Percentiles rank a stretch among this genome's conserved stretches.
Conservation (phyloP, 2,113 vertebrate species). For the Lagopus muta region DNA sequence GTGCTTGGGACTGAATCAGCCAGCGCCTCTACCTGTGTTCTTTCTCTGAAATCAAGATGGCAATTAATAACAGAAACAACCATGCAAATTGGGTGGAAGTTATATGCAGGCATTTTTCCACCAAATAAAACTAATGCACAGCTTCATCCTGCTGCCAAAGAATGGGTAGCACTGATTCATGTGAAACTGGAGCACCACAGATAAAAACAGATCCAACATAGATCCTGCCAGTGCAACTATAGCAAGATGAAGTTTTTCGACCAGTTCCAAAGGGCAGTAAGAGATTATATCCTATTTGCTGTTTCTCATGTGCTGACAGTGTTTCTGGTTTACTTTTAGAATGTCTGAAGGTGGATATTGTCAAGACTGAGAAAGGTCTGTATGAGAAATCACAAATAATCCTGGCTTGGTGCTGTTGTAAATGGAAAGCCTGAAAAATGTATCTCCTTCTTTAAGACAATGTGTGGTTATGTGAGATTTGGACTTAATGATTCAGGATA, state of each 20-base stretch:
- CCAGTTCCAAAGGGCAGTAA: background rate
- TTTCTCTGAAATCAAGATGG: background rate
- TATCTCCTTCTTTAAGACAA: background rate
- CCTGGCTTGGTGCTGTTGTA: background rate
- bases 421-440: background rate
- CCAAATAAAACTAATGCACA: background rate
- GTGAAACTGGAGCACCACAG: background rate
- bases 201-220: background rate
- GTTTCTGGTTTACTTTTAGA: background rate
- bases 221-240: background rate
- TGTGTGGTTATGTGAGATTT: background rate
- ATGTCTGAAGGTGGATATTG: background rate
- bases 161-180: background rate
- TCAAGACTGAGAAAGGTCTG: background rate
- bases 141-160: background rate
- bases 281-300: background rate
- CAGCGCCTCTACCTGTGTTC: background rate
- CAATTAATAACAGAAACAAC: background rate
- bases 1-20: background rate
- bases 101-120: fast-evolving
- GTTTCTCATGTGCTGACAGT: background rate
- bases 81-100: background rate
- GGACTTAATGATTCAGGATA: background rate
- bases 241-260: background rate
- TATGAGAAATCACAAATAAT: background rate